Conservation (phyloP, 2,888 invertebrate species). For the Tenthredo notha region DNA sequence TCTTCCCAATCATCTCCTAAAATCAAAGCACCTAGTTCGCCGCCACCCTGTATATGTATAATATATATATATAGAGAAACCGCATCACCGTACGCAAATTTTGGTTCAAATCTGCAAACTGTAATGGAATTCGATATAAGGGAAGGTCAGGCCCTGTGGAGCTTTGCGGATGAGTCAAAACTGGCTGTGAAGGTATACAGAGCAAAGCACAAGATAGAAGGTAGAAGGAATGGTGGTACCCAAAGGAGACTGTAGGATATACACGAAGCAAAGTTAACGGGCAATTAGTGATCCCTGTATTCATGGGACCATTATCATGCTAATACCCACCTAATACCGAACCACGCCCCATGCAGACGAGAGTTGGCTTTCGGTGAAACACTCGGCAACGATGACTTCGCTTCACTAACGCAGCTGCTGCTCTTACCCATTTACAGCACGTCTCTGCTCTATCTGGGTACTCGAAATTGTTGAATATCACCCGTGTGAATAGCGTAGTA, state of each 20-base stretch:
- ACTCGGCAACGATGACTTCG: constrained; percentile 39
- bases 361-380: constrained; percentile 40
- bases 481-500: constrained; percentile 17
- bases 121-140: neutral
- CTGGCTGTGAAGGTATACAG: constrained; percentile 16
- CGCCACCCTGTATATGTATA: neutral
- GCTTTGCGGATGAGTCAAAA: constrained; percentile 18
- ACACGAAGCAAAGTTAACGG: constrained; percentile 48
- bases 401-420: constrained; percentile 35
- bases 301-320: constrained; percentile 47
- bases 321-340: constrained; percentile 46
- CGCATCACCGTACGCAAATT: neutral
- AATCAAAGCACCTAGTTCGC: too few species aligned
- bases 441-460: constrained; percentile 1
- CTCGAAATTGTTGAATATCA: constrained; percentile 25
- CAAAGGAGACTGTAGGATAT: constrained; percentile 37
- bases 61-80: neutral
- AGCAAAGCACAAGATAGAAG: neutral
- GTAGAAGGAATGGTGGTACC: constrained; percentile 1
- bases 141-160: neutral
- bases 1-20: too few species aligned
- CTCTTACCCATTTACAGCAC: constrained; percentile 26
- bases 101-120: neutral
- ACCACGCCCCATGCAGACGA: constrained; percentile 12
- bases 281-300: constrained; percentile 50